Evolutionary conservation across 2,888 invertebrate genomes (phyloP), one percentile per base, ranked within the genome.

Genomic region (Atethmia centrago): DNA sequence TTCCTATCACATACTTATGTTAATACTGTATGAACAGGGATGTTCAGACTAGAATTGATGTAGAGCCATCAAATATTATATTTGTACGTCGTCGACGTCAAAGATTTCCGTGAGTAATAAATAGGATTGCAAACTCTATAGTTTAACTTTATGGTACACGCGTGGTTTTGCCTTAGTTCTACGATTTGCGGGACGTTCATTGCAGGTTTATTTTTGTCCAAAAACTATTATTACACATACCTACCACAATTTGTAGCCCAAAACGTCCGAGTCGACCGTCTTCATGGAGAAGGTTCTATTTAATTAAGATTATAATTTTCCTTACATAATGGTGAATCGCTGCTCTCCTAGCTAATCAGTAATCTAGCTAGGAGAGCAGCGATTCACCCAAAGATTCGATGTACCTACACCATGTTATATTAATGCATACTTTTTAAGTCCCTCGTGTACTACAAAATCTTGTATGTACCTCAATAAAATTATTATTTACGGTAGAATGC

Each of bases 101-200:
- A 59, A 31, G 19, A 45, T 58, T 77, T 78, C 79, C 66, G 72
- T 19, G 51, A 56, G 49, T 45, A 67, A 59, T 66, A 66, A 84
- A 80, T 84, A 73, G 53, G 28, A 51, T 53, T 28, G 55, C 45
- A 45, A 74, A 58, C 25, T 49, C 62, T 65, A 63, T 62, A 28
- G 10, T 19, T 51, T 0, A 12, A 42, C 25, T 14, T 14, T 51
- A 56, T 36, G n/a, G 61, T 63, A 9, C 40, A 31, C 42, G 61
- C 55, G 36, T 58, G 31, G 36, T 58, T 79, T 63, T 63, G 25
- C 21, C 28, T 25, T 49, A 51, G n/a, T 36, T 7, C n/a, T 59
- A 45, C 53, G 14, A 65, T 76, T 75, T 42, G 40, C 9, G 12
- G 16, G 49, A 71, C 25, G 9, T 45, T 19, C 10, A 53, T 53